Percentiles rank a stretch among this genome's conserved stretches.
These are phyloP conservation scores for Poeciliopsis turneri DNA, from an alignment of 2,797 vertebrate species.

Conservation along the genomic window DNA sequence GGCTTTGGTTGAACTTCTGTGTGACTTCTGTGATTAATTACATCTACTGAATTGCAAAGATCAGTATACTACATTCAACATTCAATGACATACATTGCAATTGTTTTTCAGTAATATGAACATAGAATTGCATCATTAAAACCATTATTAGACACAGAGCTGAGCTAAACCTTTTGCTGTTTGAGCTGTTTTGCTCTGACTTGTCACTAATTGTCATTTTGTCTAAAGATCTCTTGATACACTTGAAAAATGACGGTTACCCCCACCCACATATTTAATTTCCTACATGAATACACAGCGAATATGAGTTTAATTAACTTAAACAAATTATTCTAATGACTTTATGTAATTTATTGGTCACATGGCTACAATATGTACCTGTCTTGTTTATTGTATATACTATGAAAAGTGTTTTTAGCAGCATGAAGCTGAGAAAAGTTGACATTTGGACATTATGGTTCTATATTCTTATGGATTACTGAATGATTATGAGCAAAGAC, in stretches of 20 bases:
- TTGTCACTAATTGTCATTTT: conserved; percentile 48
- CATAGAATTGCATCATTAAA: conserved; percentile 24
- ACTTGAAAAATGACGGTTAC: conserved; percentile 63
- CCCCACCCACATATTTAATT: conserved; percentile 62
- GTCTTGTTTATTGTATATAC: conserved; percentile 39
- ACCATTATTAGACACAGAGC: conserved; percentile 18
- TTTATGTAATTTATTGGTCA: conserved; percentile 47
- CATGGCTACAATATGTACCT: conserved; percentile 31
- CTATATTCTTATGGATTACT: conserved; percentile 57
- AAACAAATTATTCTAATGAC: conserved; percentile 50
- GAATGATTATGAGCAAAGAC: conserved; percentile 46
- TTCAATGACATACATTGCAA: neutral
- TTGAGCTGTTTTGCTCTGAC: conserved; percentile 25
- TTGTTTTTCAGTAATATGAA: neutral
- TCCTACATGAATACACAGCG: conserved; percentile 55
- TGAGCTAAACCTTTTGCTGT: conserved; percentile 20
- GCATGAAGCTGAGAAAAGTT: conserved; percentile 51
- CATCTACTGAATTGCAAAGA: neutral
- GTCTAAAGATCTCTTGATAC: conserved; percentile 53
- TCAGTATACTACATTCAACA: neutral
- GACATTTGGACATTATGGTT: conserved; percentile 51
- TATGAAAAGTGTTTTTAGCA: conserved; percentile 44
- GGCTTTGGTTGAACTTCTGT: too few relatives aligned
- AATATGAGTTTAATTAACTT: conserved; percentile 69
- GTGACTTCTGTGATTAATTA: too few relatives aligned